A percentile compares a stretch with the other conserved stretches of the same genome.
Conservation (phyloP, 2,113 vertebrate species). For the Cephalopterus ornatus region DNA sequence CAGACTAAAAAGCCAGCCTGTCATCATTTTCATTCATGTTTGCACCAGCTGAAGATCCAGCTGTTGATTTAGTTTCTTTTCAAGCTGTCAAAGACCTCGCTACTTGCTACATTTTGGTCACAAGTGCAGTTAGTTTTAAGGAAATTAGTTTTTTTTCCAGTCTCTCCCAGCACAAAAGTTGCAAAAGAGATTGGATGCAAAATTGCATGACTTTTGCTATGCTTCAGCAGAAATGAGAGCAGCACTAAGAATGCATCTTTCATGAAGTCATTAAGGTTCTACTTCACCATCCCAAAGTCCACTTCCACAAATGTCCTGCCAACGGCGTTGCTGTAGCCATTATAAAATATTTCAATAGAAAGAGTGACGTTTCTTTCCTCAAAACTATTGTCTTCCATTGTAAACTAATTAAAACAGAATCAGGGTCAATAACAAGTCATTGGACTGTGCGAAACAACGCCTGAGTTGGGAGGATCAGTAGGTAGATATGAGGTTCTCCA, state of each 20-base stretch:
- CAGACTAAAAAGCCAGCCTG: background rate
- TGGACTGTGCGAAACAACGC: fast-evolving
- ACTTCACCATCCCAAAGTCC: background rate
- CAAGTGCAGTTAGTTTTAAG: background rate
- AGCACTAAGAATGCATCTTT: background rate
- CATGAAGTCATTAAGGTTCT: background rate
- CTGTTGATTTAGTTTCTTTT: background rate
- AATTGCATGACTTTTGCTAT: background rate
- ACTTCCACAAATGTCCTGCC: background rate
- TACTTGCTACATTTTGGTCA: background rate
- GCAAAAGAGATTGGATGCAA: background rate
- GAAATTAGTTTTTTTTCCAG: background rate
- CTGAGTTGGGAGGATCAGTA: background rate
- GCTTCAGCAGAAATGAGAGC: background rate
- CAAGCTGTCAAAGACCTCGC: background rate
- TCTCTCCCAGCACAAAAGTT: background rate
- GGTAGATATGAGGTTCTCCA: background rate
- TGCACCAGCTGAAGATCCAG: background rate
- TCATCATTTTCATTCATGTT: background rate
- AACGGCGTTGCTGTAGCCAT: background rate
- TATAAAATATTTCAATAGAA: background rate
- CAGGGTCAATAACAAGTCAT: background rate
- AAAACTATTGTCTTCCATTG: background rate
- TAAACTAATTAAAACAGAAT: background rate
- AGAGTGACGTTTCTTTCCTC: background rate